Conservation (phyloP, 2,113 vertebrate species). For the Tragelaphus imberbis region DNA sequence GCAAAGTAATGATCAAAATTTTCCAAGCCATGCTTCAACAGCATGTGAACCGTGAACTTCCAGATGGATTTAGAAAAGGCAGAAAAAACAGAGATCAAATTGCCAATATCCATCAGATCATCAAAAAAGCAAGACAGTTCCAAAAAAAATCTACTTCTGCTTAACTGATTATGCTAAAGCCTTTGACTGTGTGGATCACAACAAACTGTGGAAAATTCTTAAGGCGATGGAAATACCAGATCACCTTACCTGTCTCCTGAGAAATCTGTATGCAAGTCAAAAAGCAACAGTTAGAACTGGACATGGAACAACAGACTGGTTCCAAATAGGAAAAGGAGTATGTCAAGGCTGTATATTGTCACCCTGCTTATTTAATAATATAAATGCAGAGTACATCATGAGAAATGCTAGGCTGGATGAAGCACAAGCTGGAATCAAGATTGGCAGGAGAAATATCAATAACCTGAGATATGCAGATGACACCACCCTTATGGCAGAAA, state of each 20-base stretch:
- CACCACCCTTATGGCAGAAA: neutral
- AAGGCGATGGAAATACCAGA: neutral
- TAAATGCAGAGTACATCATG: neutral
- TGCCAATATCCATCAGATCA: neutral
- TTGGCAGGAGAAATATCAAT: neutral
- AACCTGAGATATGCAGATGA: neutral
- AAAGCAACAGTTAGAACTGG: neutral
- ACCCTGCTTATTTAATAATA: neutral
- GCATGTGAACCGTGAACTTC: neutral
- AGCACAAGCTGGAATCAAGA: neutral
- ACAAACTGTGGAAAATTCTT: neutral
- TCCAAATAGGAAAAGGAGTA: neutral
- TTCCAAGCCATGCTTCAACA: neutral
- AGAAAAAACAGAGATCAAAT: neutral
- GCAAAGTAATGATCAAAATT: neutral
- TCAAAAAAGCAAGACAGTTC: neutral
- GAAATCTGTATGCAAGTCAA: neutral
- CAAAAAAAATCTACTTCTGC: neutral
- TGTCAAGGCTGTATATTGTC: neutral
- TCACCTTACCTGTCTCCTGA: neutral
- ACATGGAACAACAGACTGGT: neutral
- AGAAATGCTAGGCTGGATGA: neutral
- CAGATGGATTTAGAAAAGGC: neutral
- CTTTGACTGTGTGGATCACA: neutral
- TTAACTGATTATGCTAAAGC: neutral